These are phyloP conservation scores for Scarus forsteni DNA, from an alignment of 2,797 vertebrate genomes.

Conservation along the genomic window DNA sequence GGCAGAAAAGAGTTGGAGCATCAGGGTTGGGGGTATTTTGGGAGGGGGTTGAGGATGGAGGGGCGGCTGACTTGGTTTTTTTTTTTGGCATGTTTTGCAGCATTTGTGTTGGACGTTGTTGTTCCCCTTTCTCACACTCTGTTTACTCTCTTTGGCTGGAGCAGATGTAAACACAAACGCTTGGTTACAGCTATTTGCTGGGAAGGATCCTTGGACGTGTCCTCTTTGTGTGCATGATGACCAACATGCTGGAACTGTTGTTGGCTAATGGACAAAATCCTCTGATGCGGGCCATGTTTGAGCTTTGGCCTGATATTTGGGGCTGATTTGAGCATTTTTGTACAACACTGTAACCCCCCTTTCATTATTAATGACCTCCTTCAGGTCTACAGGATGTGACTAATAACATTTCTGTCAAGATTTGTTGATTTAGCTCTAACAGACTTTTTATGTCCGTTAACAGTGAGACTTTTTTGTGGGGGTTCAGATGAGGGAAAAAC, in stretches of 20 bases:
- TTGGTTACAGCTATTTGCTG: slow-evolving; percentile 66
- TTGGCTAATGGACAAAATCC: slow-evolving; percentile 43
- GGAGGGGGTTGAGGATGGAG: slow-evolving; percentile 8
- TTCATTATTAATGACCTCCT: too few relatives aligned
- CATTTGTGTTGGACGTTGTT: slow-evolving; percentile 57
- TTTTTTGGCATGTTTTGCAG: slow-evolving; percentile 45
- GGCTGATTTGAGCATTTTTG: slow-evolving; percentile 9
- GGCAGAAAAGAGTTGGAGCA: slow-evolving; percentile 58
- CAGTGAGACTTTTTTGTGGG: too few relatives aligned
- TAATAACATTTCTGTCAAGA: too few relatives aligned
- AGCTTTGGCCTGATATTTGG: neutral
- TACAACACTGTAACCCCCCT: neutral
- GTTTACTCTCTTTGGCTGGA: slow-evolving; percentile 73
- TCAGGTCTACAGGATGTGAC: too few relatives aligned
- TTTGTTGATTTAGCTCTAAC: too few relatives aligned
- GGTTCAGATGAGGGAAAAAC: too few relatives aligned
- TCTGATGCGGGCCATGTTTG: slow-evolving; percentile 13
- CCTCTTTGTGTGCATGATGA: slow-evolving; percentile 62
- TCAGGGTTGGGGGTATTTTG: slow-evolving; percentile 25
- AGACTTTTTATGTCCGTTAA: too few relatives aligned
- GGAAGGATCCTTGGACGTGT: slow-evolving; percentile 51
- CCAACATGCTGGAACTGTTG: slow-evolving; percentile 48
- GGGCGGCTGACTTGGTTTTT: slow-evolving; percentile 32
- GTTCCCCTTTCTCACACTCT: slow-evolving; percentile 69
- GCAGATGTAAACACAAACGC: slow-evolving; percentile 72